phyloP scores from a whole-genome alignment of 2,797 vertebrate species.

The Spinibarbus caldwelli region DNA sequence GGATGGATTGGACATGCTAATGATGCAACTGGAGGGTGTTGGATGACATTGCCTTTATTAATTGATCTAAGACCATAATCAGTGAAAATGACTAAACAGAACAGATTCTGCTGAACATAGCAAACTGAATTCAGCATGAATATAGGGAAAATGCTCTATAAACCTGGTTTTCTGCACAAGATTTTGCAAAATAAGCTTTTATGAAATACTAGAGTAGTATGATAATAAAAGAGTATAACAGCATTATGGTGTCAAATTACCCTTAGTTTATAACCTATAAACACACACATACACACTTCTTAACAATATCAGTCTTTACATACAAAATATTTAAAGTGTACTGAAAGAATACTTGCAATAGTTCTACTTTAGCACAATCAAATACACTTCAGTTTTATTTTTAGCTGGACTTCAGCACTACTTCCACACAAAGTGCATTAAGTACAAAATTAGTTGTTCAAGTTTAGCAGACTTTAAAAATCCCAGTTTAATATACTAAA shows the following conservation, averaged over 20 bases:
- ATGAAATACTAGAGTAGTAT: neutral
- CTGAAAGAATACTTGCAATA: no score
- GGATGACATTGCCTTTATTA: neutral
- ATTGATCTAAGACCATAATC: neutral
- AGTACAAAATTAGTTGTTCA: neutral
- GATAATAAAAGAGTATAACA: neutral
- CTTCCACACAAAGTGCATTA: neutral
- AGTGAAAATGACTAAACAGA: neutral
- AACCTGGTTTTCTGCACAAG: neutral
- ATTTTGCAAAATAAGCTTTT: neutral
- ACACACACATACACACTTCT: no score
- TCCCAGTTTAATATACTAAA: no score
- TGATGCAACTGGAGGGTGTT: neutral
- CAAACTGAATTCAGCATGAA: neutral
- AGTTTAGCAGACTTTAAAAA: neutral
- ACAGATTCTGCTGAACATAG: neutral
- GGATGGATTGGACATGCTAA: slow-evolving; percentile 7
- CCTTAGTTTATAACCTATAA: neutral
- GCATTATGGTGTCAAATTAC: neutral
- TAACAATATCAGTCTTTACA: no score
- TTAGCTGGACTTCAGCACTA: no score
- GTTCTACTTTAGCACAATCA: neutral
- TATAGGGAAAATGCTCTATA: neutral
- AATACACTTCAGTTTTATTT: neutral
- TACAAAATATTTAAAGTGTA: no score